These are phyloP conservation scores for Rutpela maculata DNA, from an alignment of 2,888 invertebrate species.

Conservation along the genomic window DNA sequence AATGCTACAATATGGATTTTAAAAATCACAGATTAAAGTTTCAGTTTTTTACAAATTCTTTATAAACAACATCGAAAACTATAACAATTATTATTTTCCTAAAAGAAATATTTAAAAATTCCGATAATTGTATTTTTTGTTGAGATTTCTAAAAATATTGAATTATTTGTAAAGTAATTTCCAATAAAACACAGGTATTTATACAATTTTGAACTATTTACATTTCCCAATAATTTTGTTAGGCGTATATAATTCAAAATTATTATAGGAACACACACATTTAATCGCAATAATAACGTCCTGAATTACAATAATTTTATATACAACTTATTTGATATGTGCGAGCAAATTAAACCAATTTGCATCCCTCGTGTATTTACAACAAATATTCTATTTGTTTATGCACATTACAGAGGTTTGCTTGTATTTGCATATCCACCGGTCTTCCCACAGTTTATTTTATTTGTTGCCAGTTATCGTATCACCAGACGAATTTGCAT, in stretches of 20 bases:
- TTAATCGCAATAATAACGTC: not conserved
- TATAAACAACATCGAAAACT: too few relatives aligned
- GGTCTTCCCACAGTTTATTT: slow-evolving; percentile 40
- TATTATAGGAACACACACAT: not conserved
- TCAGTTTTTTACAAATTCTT: too few relatives aligned
- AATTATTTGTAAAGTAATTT: not conserved
- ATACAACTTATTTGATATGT: slow-evolving; percentile 22
- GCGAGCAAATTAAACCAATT: slow-evolving; percentile 23
- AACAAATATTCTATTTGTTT: slow-evolving; percentile 45
- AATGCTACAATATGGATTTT: too few relatives aligned
- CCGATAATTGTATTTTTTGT: too few relatives aligned
- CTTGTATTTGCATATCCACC: slow-evolving; percentile 42
- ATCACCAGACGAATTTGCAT: not conserved
- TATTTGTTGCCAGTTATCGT: slow-evolving; percentile 40
- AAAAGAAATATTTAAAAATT: too few relatives aligned
- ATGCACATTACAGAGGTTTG: slow-evolving; percentile 41
- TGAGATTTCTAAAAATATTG: too few relatives aligned
- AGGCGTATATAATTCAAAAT: not conserved
- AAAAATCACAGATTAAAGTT: too few relatives aligned
- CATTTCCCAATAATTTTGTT: not conserved
- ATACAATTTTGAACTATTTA: not conserved
- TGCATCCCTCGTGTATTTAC: slow-evolving; percentile 26
- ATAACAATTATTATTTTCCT: too few relatives aligned
- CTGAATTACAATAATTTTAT: not conserved
- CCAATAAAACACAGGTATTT: not conserved